These are phyloP conservation scores for Dicyrtomina minuta DNA, from an alignment of 2,888 invertebrate species.

Conservation along the genomic window DNA sequence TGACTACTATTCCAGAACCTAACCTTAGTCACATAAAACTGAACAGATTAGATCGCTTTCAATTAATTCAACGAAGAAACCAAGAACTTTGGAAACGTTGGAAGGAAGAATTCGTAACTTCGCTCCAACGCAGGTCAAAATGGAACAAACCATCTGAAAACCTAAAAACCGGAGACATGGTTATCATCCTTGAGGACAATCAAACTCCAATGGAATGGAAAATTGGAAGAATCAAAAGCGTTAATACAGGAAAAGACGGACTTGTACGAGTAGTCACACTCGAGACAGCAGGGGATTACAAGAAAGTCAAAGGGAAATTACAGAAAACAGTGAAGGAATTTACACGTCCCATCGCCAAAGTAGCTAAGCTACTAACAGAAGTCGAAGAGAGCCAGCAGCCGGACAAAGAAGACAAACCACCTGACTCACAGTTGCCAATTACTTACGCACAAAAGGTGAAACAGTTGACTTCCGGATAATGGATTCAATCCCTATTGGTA, in stretches of 20 bases:
- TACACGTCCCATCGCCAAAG: not conserved
- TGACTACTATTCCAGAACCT: constrained; percentile 30
- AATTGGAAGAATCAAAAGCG: constrained; percentile 19
- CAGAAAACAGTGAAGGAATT: not conserved
- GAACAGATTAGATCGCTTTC: constrained; percentile 30
- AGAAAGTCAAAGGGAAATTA: not conserved
- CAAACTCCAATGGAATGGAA: constrained; percentile 31
- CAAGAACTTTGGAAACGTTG: constrained; percentile 38
- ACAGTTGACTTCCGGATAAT: no score
- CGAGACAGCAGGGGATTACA: constrained; percentile 15
- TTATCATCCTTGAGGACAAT: constrained; percentile 31
- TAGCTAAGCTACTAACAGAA: constrained; percentile 1
- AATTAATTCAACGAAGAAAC: constrained; percentile 18
- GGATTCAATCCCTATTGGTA: no score
- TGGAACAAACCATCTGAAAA: constrained; percentile 15
- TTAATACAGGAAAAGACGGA: constrained; percentile 33
- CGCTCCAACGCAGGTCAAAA: constrained; percentile 23
- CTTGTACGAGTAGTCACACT: constrained; percentile 35
- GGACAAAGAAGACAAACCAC: not conserved
- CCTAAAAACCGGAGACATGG: constrained; percentile 33
- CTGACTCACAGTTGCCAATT: not conserved
- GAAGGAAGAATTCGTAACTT: constrained; percentile 28
- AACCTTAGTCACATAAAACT: constrained; percentile 24
- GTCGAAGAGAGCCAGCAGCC: no score
- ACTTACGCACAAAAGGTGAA: no score